phyloP scores from a whole-genome alignment of 1,140 invertebrate species.

The Micrasema minimum region DNA sequence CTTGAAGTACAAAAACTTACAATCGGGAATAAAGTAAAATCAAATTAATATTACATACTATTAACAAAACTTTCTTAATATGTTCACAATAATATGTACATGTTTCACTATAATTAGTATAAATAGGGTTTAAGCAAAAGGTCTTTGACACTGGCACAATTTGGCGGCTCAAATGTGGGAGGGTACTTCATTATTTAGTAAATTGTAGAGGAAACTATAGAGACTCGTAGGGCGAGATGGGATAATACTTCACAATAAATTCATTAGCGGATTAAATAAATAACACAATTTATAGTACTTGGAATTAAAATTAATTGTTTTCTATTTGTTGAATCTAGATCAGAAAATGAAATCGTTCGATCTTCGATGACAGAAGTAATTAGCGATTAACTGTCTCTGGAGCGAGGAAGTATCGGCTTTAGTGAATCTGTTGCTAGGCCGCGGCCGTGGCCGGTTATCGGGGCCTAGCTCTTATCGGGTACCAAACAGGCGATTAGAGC shows the following conservation, averaged over 20 bases:
- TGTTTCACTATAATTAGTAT: slow-evolving; percentile 22
- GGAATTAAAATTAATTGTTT: not conserved
- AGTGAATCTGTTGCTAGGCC: too few species aligned
- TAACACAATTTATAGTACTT: slow-evolving; percentile 7
- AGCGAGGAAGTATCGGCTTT: too few species aligned
- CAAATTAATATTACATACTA: slow-evolving; percentile 18
- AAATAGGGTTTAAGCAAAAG: slow-evolving; percentile 36
- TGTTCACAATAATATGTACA: slow-evolving; percentile 35
- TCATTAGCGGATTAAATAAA: too few species aligned
- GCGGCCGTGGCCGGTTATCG: too few species aligned
- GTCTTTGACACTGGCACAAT: slow-evolving; percentile 35
- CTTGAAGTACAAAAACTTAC: slow-evolving; percentile 23
- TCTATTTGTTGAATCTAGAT: too few species aligned
- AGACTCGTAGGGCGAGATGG: not conserved
- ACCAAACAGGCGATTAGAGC: too few species aligned
- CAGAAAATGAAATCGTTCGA: too few species aligned
- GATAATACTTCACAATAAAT: slow-evolving; percentile 15
- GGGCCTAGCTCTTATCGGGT: too few species aligned
- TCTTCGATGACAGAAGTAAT: too few species aligned
- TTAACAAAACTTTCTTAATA: slow-evolving; percentile 23
- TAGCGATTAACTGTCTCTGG: too few species aligned
- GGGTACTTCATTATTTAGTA: not conserved
- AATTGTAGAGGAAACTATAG: not conserved
- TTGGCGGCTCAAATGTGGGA: slow-evolving; percentile 17
- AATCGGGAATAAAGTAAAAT: not conserved